These are phyloP conservation scores for Micropoecilia bifurca DNA, from an alignment of 2,797 vertebrate species.

Conservation along the genomic window DNA sequence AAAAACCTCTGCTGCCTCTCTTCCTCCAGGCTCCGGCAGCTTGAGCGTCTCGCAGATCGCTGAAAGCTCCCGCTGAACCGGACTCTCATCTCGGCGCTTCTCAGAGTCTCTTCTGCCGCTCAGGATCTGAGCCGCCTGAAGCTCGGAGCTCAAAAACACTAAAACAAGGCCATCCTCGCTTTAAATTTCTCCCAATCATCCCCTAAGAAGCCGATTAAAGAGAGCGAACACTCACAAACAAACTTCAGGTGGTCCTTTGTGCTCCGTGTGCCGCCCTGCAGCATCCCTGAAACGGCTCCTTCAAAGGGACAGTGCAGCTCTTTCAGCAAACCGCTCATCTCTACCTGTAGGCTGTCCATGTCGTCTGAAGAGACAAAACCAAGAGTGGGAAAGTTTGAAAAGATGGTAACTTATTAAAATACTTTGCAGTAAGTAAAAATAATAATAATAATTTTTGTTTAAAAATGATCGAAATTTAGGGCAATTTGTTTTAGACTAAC, in stretches of 20 bases:
- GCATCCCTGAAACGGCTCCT: conserved; percentile 82
- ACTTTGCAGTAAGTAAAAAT: not conserved
- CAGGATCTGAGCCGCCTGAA: conserved; percentile 90
- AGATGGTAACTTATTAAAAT: not conserved
- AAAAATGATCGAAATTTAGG: too few relatives aligned
- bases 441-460: not conserved
- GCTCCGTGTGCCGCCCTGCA: conserved; percentile 80
- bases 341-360: conserved; percentile 85
- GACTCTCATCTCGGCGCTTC: conserved; percentile 63
- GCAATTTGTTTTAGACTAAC: not conserved
- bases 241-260: conserved; percentile 88
- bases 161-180: not conserved
- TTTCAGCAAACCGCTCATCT: conserved; percentile 90
- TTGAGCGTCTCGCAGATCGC: conserved; percentile 83
- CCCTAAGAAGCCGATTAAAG: not conserved
- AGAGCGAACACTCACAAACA: conserved; percentile 81
- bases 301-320: conserved; percentile 90
- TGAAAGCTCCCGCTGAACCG: conserved; percentile 81
- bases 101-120: conserved; percentile 72
- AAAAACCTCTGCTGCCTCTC: conserved; percentile 76
- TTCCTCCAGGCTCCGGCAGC: conserved; percentile 75
- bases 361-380: conserved; percentile 76
- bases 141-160: conserved; percentile 97
- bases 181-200: not conserved
- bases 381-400: not conserved